These are phyloP conservation scores for Sorex araneus DNA, from an alignment of 2,113 vertebrate species.

Conservation along the genomic window DNA sequence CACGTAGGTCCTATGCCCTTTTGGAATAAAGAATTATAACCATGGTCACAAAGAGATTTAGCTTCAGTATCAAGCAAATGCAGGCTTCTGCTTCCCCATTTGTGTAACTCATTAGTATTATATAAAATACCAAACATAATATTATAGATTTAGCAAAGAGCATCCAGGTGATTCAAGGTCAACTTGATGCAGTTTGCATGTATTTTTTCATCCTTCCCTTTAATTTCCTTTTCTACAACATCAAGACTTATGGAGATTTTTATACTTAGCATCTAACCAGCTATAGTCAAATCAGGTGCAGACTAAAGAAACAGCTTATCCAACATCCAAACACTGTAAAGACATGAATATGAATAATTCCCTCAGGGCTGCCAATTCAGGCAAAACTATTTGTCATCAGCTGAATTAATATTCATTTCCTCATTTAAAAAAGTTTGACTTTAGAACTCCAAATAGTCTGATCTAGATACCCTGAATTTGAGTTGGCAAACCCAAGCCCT, in stretches of 20 bases:
- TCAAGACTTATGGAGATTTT: neutral
- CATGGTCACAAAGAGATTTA: neutral
- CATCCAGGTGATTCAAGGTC: neutral
- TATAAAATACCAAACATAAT: neutral
- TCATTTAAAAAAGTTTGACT: conserved; percentile 2
- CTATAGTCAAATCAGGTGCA: neutral
- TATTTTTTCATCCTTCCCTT: neutral
- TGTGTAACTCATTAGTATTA: neutral
- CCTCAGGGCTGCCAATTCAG: neutral
- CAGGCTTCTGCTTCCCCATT: neutral
- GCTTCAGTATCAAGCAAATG: conserved; percentile 27
- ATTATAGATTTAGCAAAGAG: neutral
- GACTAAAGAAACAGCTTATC: neutral
- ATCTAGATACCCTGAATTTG: neutral
- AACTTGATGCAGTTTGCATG: neutral
- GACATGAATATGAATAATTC: neutral
- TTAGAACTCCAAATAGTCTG: neutral
- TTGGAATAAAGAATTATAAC: neutral
- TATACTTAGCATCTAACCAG: neutral
- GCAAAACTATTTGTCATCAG: neutral
- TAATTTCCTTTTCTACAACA: neutral
- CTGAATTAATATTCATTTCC: neutral
- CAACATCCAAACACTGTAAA: neutral
- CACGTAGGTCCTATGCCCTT: neutral
- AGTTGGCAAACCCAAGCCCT: neutral